These are phyloP conservation scores for Mythimna vitellina DNA, from an alignment of 2,888 invertebrate species.

Conservation along the genomic window DNA sequence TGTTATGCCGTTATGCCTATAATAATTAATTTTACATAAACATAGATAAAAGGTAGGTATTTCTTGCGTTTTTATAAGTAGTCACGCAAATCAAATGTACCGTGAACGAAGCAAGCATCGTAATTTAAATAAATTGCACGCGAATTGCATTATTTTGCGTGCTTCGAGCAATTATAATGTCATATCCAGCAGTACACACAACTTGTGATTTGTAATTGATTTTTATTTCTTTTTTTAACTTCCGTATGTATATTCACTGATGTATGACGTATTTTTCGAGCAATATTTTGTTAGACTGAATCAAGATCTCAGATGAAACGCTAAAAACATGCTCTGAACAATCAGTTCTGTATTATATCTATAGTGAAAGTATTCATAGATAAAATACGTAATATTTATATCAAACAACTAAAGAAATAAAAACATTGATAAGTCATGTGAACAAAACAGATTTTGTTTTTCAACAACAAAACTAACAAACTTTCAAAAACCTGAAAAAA, in stretches of 20 bases:
- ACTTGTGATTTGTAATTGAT: conserved; percentile 13
- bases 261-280: not conserved
- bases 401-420: not conserved
- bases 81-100: conserved; percentile 53
- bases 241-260: conserved; percentile 25
- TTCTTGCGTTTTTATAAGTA: conserved; percentile 44
- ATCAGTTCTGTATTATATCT: not conserved
- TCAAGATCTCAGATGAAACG: too few species aligned
- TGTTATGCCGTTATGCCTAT: conserved; percentile 39
- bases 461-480: not conserved
- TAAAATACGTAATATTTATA: not conserved
- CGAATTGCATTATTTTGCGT: conserved; percentile 60
- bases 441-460: not conserved
- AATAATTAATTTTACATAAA: conserved; percentile 47
- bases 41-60: conserved; percentile 28
- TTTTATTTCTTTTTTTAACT: conserved; percentile 29
- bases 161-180: conserved; percentile 46
- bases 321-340: too few species aligned
- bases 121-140: conserved; percentile 59
- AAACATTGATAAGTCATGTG: not conserved
- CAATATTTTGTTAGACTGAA: not conserved
- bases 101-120: conserved; percentile 49
- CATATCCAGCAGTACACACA: conserved; percentile 28
- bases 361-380: not conserved
- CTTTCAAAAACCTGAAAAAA: not conserved